A percentile compares a stretch with the other conserved stretches of the same genome.
Evolutionary conservation across 1,140 invertebrate genomes (phyloP).

Genomic region (Aphelenchoides besseyi): DNA sequence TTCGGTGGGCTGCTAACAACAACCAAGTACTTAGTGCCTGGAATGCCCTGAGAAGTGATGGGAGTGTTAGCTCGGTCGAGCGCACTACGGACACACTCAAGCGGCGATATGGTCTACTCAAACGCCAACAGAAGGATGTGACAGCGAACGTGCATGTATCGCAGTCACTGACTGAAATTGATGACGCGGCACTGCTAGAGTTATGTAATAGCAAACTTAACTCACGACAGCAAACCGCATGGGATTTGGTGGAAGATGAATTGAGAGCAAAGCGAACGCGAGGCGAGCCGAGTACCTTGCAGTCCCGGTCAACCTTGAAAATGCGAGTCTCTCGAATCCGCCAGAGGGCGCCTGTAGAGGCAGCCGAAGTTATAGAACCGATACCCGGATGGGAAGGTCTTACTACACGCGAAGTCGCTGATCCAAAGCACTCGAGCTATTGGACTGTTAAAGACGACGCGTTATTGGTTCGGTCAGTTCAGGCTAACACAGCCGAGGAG

Average conservation of each 20-base stretch:
- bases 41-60: neutral
- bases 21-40: neutral
- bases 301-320: neutral
- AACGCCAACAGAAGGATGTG: neutral
- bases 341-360: neutral
- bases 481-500: neutral
- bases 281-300: neutral
- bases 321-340: neutral
- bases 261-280: neutral
- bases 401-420: neutral
- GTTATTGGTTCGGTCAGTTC: neutral
- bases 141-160: neutral
- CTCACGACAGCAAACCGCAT: neutral
- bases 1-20: neutral
- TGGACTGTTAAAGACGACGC: neutral
- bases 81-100: neutral
- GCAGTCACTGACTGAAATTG: neutral
- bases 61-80: neutral
- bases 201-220: neutral
- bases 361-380: neutral
- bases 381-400: neutral
- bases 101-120: neutral
- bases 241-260: neutral
- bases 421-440: neutral
- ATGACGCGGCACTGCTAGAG: neutral